Conservation (phyloP, 2,797 vertebrate genomes). For the Gambelia wislizenii region DNA sequence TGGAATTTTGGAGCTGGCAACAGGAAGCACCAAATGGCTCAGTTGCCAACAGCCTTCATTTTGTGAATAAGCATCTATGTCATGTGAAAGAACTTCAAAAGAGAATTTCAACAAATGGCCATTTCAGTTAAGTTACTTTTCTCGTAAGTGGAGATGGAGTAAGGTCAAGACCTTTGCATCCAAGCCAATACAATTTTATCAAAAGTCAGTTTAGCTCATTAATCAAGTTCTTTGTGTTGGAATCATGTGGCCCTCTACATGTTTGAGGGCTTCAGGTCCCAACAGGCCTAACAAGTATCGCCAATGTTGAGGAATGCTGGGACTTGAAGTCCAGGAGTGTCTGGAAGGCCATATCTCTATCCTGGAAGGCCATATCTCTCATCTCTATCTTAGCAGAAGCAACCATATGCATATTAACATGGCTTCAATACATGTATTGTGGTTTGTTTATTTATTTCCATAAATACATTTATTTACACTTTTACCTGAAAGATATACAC, state of each 20-base stretch:
- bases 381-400: neutral
- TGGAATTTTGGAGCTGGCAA: neutral
- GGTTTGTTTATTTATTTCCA: neutral
- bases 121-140: slow-evolving; percentile 1
- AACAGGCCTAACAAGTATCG: too few relatives aligned
- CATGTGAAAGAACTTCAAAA: neutral
- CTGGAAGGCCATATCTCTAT: too few relatives aligned
- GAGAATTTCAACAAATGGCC: neutral
- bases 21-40: slow-evolving; percentile 8
- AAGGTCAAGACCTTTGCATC: neutral
- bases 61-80: slow-evolving; percentile 9
- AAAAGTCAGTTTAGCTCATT: neutral
- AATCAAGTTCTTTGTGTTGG: neutral
- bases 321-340: too few relatives aligned
- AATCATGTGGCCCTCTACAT: too few relatives aligned
- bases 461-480: neutral
- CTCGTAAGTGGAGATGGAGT: neutral
- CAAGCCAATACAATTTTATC: neutral
- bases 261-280: too few relatives aligned
- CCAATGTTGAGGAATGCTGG: too few relatives aligned
- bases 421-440: neutral
- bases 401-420: neutral
- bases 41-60: neutral
- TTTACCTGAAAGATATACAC: neutral
- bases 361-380: too few relatives aligned